Evolutionary conservation across 23 tunicate species (phyloP), one percentile per base, ranked within the genome.

Genomic region (Halocynthia aurantium): DNA sequence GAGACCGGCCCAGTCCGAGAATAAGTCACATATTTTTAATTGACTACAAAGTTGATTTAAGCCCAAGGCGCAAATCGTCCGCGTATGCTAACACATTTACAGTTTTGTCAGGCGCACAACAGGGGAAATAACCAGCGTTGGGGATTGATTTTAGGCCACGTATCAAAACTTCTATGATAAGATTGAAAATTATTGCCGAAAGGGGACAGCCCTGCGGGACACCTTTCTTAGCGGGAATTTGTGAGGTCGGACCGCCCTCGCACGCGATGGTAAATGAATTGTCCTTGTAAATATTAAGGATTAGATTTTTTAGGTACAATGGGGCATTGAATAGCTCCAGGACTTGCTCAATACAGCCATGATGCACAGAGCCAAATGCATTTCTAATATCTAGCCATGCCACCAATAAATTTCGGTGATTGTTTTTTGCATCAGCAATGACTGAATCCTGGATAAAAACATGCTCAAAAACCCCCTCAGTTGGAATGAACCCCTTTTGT

Each of bases 121-220:
- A n/a, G 31, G 55, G 22, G 54, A 50, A 12, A 54, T 73, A 51
- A 50, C 66, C 77, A n/a, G 51, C 50, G 58, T 73, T 61, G 44
- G 8, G 7, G 18, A 11, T 50, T 7, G 61, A 9, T 69, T 69
- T 69, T 5, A 73, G 6, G 19, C 77, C 77, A 8, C 61, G 61
- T 18, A 73, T 61, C 2, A 73, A 15, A 0, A 73, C 61, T 2
- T 54, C 77, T 5, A n/a, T 52, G 6, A 73, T 62, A 0, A 73
- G 22, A 22, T 73, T 73, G 66, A 73, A 73, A 9, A 73, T 50
- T 11, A 73, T 73, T 50, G 62, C 77, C 50, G 77, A 73, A 0
- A 51, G 58, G 17, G 77, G 77, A 50, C n/a, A n/a, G 19, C 77
- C 77, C 6, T 73, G 77, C 50, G 62, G 77, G 77, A 73, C 77